Base-by-base conservation (phyloP, 2,797 vertebrate genomes). In the Rhinella marina region DNA sequence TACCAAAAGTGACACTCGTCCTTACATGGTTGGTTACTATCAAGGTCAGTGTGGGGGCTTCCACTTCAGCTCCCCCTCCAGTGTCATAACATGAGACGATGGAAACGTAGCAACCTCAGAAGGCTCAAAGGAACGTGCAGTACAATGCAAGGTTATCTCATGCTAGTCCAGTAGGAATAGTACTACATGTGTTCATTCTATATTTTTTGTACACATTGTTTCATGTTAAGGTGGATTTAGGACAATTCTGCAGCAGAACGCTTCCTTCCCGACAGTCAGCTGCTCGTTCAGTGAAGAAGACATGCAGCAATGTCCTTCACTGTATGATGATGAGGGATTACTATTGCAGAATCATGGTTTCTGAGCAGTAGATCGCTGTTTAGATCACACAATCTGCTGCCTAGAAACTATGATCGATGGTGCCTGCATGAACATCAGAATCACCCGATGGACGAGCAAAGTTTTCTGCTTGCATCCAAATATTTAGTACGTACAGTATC, bases 1-100 rank as follows among this genome's bases (percentile, higher is more conserved):
- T 84, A 84, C 82, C 54, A 84, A n/a, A 32, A 73, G 54, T 84
- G 68, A 84, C 68, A 84, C 52, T 50, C 54, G 12, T 84, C 54
- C 62, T 73, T 75, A 84, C 82, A 75, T 59, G 68, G 68, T 16
- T 59, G 19, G 68, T 41, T 84, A 84, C 82, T 84, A 84, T 59
- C 68, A 84, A 84, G 82, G 82, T 84, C 82, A 75, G 54, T 48
- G 16, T n/a, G 54, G 68, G 68, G 50, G 21, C 54, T 75, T 73
- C 52, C 25, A 32, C 52, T 50, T 23, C 57, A 50, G 59, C 21
- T 14, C 61, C 48, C 19, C 79, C 59, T 64, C 79, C 14, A 27
- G 80, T 81, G 61, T 81, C 68, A 84, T 32, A 72, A 57, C 52
- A 57, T 64, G 57, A 56, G 52, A 73, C 14, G 25, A 41, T 73